Conservation (phyloP, 2,888 invertebrate species). For the Lampropteryx suffumata region DNA sequence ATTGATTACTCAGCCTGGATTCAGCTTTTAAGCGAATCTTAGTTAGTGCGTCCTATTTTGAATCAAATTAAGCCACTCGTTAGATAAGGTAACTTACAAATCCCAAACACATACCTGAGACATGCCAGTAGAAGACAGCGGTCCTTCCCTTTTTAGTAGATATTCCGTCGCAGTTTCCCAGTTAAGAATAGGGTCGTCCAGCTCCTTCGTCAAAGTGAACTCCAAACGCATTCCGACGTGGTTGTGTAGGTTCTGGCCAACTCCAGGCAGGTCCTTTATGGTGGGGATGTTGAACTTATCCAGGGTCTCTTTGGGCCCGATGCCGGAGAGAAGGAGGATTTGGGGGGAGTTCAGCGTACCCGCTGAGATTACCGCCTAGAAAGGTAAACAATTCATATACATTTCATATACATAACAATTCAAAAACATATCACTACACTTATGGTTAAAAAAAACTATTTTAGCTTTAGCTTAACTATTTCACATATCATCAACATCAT, state of each 20-base stretch:
- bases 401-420: too few species aligned
- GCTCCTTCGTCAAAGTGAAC: conserved; percentile 78
- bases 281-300: conserved; percentile 82
- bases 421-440: too few species aligned
- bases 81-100: too few species aligned
- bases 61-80: too few species aligned
- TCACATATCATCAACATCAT: too few species aligned
- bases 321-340: conserved; percentile 85
- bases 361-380: conserved; percentile 82
- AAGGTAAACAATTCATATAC: not conserved
- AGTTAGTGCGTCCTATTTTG: too few species aligned
- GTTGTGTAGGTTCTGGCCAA: conserved; percentile 87
- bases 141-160: conserved; percentile 83
- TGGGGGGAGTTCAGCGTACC: conserved; percentile 87
- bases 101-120: conserved; percentile 85
- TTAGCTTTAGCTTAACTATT: too few species aligned
- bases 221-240: conserved; percentile 85
- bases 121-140: conserved; percentile 85
- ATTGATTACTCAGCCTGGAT: too few species aligned
- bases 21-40: too few species aligned
- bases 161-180: conserved; percentile 86
- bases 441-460: too few species aligned
- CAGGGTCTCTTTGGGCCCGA: conserved; percentile 85
- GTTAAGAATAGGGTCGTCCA: conserved; percentile 79
- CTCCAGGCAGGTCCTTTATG: conserved; percentile 85